phyloP scores from a whole-genome alignment of 2,888 invertebrate species.

The Fissipunctia ypsillon region DNA sequence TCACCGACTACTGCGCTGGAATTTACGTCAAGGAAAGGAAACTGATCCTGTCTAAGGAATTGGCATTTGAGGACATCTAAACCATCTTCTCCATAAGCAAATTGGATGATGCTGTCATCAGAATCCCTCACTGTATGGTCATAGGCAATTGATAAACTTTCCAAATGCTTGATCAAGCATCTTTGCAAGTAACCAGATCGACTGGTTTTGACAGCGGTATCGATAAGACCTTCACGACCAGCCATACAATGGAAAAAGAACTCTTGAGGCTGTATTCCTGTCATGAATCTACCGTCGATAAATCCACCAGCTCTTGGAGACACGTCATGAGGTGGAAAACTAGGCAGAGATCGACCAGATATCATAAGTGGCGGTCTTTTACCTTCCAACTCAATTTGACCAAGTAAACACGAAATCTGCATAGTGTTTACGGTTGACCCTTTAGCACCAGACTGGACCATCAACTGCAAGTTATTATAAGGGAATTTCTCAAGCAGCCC shows the following conservation, averaged over 20 bases:
- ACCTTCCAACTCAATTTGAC: constrained; percentile 99
- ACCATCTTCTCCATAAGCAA: constrained; percentile 98
- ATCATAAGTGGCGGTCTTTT: constrained; percentile 98
- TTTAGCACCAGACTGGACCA: constrained; percentile 99
- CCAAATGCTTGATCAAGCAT: constrained; percentile 99
- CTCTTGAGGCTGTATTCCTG: constrained; percentile 99
- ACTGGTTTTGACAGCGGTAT: constrained; percentile 99
- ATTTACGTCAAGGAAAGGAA: constrained; percentile 96
- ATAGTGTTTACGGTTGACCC: constrained; percentile 99
- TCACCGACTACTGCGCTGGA: constrained; percentile 91
- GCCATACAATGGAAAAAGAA: constrained; percentile 99
- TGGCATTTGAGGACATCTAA: constrained; percentile 97
- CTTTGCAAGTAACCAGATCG: constrained; percentile 99
- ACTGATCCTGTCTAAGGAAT: constrained; percentile 94
- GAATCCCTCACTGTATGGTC: constrained; percentile 99
- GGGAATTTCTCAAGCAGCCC: constrained; percentile 97
- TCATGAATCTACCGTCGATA: constrained; percentile 98
- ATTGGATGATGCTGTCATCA: constrained; percentile 98
- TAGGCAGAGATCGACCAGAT: constrained; percentile 97
- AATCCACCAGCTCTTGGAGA: constrained; percentile 98
- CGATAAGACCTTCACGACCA: constrained; percentile 99
- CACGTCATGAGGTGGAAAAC: constrained; percentile 96
- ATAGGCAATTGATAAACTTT: constrained; percentile 97
- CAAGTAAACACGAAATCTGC: constrained; percentile 99
- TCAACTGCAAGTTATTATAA: constrained; percentile 98